phyloP scores from a whole-genome alignment of 2,888 invertebrate species.

The Adelphocoris suturalis region DNA sequence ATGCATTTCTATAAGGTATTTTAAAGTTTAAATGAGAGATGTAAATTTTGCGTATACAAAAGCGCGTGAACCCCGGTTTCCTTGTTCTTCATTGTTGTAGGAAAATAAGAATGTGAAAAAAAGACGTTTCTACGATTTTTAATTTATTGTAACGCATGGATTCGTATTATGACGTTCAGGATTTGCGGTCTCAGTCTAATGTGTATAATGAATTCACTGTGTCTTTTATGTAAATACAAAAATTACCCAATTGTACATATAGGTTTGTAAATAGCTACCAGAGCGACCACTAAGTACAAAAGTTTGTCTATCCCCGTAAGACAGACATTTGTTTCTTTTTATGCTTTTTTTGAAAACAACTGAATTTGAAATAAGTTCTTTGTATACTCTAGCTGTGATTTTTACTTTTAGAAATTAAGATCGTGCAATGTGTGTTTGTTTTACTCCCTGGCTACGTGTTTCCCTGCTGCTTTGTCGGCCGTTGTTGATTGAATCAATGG shows the following conservation, averaged over 20 bases:
- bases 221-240: slow-evolving; percentile 11
- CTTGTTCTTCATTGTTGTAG: background rate
- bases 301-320: slow-evolving; percentile 21
- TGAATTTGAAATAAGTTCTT: slow-evolving; percentile 47
- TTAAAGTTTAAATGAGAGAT: background rate
- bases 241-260: background rate
- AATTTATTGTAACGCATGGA: background rate
- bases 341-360: background rate
- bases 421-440: slow-evolving; percentile 61
- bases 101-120: background rate
- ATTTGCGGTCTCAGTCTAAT: slow-evolving; percentile 19
- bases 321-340: slow-evolving; percentile 47
- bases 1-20: background rate
- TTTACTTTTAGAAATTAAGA: slow-evolving; percentile 57
- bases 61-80: background rate
- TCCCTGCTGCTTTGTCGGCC: slow-evolving; percentile 22
- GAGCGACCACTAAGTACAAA: slow-evolving; percentile 50
- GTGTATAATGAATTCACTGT: slow-evolving; percentile 4
- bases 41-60: background rate
- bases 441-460: slow-evolving; percentile 5
- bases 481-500: slow-evolving; percentile 33
- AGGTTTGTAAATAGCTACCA: slow-evolving; percentile 48
- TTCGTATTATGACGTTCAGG: background rate
- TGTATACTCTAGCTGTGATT: slow-evolving; percentile 59
- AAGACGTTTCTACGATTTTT: slow-evolving; percentile 12